Conservation (phyloP, 1,140 invertebrate genomes). For the Pogonomyrmex barbatus region DNA sequence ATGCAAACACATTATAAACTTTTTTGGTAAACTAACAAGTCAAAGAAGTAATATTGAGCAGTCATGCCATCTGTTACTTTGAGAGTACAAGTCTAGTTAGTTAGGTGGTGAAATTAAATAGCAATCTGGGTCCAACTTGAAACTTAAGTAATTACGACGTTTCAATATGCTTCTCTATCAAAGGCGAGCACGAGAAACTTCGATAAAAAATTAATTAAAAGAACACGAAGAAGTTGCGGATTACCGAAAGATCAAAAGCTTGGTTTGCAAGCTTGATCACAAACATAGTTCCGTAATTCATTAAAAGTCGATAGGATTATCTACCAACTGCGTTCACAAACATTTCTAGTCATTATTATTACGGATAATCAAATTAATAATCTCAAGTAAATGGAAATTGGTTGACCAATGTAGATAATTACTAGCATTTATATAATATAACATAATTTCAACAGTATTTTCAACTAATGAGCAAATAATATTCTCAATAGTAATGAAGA, state of each 20-base stretch:
- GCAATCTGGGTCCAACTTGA: conserved; percentile 61
- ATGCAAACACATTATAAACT: conserved; percentile 20
- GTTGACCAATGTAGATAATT: conserved; percentile 15
- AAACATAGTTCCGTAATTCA: conserved; percentile 41
- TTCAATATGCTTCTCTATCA: conserved; percentile 55
- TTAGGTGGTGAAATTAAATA: conserved; percentile 69
- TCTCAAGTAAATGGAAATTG: conserved; percentile 19
- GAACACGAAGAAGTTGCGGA: conserved; percentile 52
- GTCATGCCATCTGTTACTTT: conserved; percentile 37
- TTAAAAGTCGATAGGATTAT: conserved; percentile 39
- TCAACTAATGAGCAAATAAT: not conserved
- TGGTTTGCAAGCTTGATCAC: conserved; percentile 25
- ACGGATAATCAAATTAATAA: conserved; percentile 51
- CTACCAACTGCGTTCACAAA: conserved; percentile 2
- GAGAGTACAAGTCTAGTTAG: conserved; percentile 47
- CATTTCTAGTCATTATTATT: conserved; percentile 41
- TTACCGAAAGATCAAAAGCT: conserved; percentile 55
- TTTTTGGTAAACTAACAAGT: conserved; percentile 20
- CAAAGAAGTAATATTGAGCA: conserved; percentile 40
- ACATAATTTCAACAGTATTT: conserved; percentile 15
- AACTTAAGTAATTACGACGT: conserved; percentile 72
- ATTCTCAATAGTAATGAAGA: conserved; percentile 17
- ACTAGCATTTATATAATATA: not conserved
- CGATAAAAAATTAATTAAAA: conserved; percentile 67
- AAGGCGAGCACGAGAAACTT: conserved; percentile 40